Conservation (phyloP, 1,140 invertebrate species). For the Branchinecta lynchi region DNA sequence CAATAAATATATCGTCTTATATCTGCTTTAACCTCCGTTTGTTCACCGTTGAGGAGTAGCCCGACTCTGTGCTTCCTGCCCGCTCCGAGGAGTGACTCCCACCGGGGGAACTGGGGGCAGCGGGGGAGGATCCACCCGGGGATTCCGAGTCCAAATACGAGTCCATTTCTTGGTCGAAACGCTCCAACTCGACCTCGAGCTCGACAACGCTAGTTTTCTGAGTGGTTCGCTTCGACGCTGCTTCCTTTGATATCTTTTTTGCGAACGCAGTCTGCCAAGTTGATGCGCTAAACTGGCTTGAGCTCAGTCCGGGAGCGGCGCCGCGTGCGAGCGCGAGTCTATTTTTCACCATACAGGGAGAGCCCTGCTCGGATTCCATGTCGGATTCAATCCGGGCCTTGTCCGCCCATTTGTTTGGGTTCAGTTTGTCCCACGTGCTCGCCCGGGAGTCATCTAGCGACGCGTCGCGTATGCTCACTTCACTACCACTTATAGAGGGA, state of each 20-base stretch:
- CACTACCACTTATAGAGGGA: neutral
- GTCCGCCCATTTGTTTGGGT: neutral
- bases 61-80: neutral
- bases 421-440: neutral
- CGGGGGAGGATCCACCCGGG: constrained; percentile 7
- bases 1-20: neutral
- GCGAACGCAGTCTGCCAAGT: constrained; percentile 15
- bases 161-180: constrained; percentile 20
- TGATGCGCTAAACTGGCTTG: constrained; percentile 18
- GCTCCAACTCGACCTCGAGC: constrained; percentile 17
- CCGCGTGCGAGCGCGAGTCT: neutral
- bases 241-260: constrained; percentile 19
- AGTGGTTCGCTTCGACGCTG: constrained; percentile 13
- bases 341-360: no score
- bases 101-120: constrained; percentile 11
- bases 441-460: neutral
- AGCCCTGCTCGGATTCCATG: neutral
- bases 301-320: constrained; percentile 16
- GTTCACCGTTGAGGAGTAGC: neutral
- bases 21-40: constrained; percentile 13
- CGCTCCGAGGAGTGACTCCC: neutral
- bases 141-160: constrained; percentile 17
- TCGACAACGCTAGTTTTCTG: constrained; percentile 12
- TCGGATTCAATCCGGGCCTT: neutral
- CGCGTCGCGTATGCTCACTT: neutral